Percentiles rank a stretch among this genome's conserved stretches.
These are phyloP conservation scores for Anticlea derivata DNA, from an alignment of 2,888 invertebrate species.

Conservation along the genomic window DNA sequence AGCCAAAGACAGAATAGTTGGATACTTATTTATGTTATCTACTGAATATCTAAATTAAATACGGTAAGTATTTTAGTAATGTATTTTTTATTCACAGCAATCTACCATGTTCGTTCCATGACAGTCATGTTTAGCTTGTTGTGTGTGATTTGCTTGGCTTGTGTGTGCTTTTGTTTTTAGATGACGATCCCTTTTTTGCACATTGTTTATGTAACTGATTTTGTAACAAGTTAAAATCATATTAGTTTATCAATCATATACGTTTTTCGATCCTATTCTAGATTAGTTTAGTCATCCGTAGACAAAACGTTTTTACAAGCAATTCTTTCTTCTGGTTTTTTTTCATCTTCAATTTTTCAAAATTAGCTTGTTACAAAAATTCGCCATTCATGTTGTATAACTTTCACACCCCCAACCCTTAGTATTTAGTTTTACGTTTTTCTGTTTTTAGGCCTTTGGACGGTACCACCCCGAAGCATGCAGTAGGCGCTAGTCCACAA, in stretches of 20 bases:
- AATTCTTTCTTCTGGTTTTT: background rate
- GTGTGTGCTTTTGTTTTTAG: conserved; percentile 42
- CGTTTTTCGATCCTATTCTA: no score
- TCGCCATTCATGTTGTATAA: conserved; percentile 30
- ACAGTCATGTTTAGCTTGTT: conserved; percentile 18
- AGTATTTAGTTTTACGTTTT: conserved; percentile 77
- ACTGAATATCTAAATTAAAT: no score
- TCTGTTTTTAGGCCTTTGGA: conserved; percentile 87
- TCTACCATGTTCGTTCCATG: conserved; percentile 1
- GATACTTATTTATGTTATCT: background rate
- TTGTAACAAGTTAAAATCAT: conserved; percentile 19
- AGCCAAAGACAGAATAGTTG: no score
- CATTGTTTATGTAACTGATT: conserved; percentile 20
- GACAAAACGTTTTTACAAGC: no score
- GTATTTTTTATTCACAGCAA: no score
- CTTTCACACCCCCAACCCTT: conserved; percentile 44
- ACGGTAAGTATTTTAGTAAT: conserved; percentile 2
- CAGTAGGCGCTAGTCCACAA: conserved; percentile 84
- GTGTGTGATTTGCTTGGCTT: conserved; percentile 43
- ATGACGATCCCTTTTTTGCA: conserved; percentile 35
- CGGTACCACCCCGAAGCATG: conserved; percentile 82
- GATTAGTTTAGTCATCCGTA: no score
- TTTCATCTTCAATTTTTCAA: background rate
- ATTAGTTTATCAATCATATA: no score
- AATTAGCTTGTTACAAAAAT: conserved; percentile 46